A percentile compares a stretch with the other conserved stretches of the same genome.
These are phyloP conservation scores for Junonia oenone DNA, from an alignment of 2,888 invertebrate species.

Conservation along the genomic window DNA sequence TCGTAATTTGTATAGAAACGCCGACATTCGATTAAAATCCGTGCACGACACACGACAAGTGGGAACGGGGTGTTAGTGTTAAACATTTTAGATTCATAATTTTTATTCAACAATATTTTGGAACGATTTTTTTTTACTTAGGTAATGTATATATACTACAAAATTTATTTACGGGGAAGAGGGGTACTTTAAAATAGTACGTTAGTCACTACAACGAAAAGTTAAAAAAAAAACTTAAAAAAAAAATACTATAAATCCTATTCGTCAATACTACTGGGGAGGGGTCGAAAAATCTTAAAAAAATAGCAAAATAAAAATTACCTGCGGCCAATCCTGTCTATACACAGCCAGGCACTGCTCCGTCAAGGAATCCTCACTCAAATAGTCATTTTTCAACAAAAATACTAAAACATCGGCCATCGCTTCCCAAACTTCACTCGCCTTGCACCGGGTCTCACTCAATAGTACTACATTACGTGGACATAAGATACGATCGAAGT, in stretches of 20 bases:
- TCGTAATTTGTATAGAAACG: too few species aligned
- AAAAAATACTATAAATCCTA: too few species aligned
- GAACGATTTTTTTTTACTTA: too few species aligned
- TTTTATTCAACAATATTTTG: too few species aligned
- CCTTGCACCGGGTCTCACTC: constrained; percentile 32
- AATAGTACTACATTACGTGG: constrained; percentile 60
- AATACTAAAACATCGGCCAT: constrained; percentile 62
- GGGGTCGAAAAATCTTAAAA: not conserved
- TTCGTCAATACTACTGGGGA: not conserved
- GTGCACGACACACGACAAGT: too few species aligned
- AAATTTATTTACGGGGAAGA: too few species aligned
- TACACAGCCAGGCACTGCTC: constrained; percentile 84
- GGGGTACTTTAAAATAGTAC: too few species aligned
- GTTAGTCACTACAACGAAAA: not conserved
- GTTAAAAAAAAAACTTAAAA: too few species aligned
- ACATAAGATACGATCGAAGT: constrained; percentile 61
- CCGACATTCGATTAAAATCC: too few species aligned
- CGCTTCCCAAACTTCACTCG: constrained; percentile 51
- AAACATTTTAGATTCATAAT: too few species aligned
- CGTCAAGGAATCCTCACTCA: constrained; percentile 81
- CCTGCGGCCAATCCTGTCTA: constrained; percentile 83
- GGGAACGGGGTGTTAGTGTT: too few species aligned
- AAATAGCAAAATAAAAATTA: constrained; percentile 34
- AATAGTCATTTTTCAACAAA: constrained; percentile 75
- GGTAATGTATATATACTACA: too few species aligned